These are phyloP conservation scores for Aporophyla nigra DNA, from an alignment of 2,888 invertebrate genomes.

Conservation along the genomic window DNA sequence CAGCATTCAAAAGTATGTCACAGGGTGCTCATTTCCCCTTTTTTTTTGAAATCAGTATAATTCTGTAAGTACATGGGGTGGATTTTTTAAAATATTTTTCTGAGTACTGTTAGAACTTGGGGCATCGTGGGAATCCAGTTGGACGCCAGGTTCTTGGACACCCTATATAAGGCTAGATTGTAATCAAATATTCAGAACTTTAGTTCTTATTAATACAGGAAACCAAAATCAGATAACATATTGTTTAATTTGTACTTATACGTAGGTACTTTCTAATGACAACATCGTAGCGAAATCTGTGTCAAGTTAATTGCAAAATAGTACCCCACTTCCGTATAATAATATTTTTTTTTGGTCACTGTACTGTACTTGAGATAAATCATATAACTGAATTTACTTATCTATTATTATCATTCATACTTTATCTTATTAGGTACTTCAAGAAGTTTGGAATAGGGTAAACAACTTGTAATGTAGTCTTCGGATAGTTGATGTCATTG, in stretches of 20 bases:
- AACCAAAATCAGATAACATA: not conserved
- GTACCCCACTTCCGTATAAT: not conserved
- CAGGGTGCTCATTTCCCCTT: too few species aligned
- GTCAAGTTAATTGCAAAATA: not conserved
- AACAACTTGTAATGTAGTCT: constrained; percentile 20
- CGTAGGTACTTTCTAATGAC: not conserved
- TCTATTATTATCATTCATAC: constrained; percentile 32
- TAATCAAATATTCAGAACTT: too few species aligned
- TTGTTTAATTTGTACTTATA: not conserved
- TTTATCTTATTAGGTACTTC: constrained; percentile 55
- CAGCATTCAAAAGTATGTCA: too few species aligned
- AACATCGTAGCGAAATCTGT: not conserved
- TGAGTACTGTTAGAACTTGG: too few species aligned
- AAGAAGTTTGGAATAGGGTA: constrained; percentile 38
- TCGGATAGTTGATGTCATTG: constrained; percentile 15
- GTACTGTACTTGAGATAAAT: constrained; percentile 65
- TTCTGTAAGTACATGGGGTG: too few species aligned
- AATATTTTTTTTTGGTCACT: constrained; percentile 23
- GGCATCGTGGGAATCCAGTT: too few species aligned
- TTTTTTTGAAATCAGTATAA: too few species aligned
- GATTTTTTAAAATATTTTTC: too few species aligned
- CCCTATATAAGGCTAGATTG: too few species aligned
- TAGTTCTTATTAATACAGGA: too few species aligned
- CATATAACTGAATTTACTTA: constrained; percentile 8
- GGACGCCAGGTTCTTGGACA: too few species aligned